These are phyloP conservation scores for Notarius quadriscutis DNA, from an alignment of 2,113 vertebrate species.

Conservation along the genomic window DNA sequence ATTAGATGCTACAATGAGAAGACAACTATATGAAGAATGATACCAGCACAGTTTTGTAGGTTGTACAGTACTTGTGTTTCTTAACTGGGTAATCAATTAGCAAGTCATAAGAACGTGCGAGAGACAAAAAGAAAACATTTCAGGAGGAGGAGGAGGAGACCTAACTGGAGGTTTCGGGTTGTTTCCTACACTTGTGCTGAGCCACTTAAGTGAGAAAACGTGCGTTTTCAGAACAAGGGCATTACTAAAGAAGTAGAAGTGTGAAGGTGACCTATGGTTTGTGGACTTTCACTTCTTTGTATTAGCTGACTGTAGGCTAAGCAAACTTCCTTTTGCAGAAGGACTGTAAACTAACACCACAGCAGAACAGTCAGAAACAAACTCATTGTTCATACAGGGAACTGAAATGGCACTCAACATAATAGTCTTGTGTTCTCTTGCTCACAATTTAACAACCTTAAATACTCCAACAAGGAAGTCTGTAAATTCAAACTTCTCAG, in stretches of 20 bases:
- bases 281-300: slow-evolving; percentile 3
- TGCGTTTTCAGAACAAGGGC: neutral
- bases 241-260: neutral
- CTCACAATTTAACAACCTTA: neutral
- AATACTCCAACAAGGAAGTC: neutral
- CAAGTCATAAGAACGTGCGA: neutral
- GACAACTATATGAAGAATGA: neutral
- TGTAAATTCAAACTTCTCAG: neutral
- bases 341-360: neutral
- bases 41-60: neutral
- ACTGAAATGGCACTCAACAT: neutral
- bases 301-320: slow-evolving; percentile 50
- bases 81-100: neutral
- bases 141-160: neutral
- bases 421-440: neutral
- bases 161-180: neutral
- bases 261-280: neutral
- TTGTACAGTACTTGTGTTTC: neutral
- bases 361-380: neutral
- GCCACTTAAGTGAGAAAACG: neutral
- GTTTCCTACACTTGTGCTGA: neutral
- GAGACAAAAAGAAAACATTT: neutral
- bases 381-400: neutral
- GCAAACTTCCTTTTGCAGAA: slow-evolving; percentile 47
- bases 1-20: neutral